These are phyloP conservation scores for Neodiprion pinetum DNA, from an alignment of 1,140 invertebrate genomes.

Conservation along the genomic window DNA sequence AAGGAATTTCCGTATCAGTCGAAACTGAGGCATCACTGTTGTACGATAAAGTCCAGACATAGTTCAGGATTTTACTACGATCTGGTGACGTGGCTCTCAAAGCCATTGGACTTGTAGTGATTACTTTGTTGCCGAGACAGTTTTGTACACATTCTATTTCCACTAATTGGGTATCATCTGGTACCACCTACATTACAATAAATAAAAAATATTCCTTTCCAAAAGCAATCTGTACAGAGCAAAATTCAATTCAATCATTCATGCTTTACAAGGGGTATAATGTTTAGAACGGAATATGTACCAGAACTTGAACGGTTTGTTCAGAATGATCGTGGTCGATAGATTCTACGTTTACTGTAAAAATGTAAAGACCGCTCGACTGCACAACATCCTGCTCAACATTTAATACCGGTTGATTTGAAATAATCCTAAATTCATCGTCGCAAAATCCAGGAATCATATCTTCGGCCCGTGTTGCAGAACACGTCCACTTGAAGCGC, in stretches of 20 bases:
- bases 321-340: background rate
- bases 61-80: background rate
- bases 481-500: background rate
- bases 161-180: background rate
- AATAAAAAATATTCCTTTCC: no score
- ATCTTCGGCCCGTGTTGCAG: background rate
- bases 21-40: background rate
- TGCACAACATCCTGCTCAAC: background rate
- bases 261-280: background rate
- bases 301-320: constrained; percentile 1
- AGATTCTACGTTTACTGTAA: constrained; percentile 7
- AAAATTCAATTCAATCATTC: no score
- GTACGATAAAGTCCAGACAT: background rate
- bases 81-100: background rate
- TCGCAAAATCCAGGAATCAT: constrained; percentile 1
- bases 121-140: constrained; percentile 1
- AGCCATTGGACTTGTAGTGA: background rate
- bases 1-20: background rate
- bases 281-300: background rate
- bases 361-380: background rate
- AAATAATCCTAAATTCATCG: background rate
- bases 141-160: constrained; percentile 8
- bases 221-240: no score
- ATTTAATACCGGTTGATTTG: background rate
- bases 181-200: background rate